Percentiles rank a stretch among this genome's conserved stretches.
Conservation (phyloP, 2,797 vertebrate genomes). For the Orestias chungarensis region DNA sequence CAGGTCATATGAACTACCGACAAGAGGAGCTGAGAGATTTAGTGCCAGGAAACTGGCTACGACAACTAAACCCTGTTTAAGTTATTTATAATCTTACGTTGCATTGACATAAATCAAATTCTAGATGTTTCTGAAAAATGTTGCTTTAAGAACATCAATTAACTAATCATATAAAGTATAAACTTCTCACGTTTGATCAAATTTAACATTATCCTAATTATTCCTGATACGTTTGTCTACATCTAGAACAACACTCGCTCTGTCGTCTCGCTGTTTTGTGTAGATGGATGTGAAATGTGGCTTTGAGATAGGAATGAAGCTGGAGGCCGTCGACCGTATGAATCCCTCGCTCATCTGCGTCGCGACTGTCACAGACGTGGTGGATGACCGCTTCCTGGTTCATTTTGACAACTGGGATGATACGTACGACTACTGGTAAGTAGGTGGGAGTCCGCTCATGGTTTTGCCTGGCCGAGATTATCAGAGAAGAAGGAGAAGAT, state of each 20-base stretch:
- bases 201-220: background rate
- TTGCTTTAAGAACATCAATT: background rate
- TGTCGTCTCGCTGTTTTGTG: conserved; percentile 27
- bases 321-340: conserved; percentile 98
- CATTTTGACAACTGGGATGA: conserved; percentile 99
- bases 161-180: background rate
- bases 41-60: background rate
- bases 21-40: conserved; percentile 19
- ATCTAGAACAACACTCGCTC: background rate
- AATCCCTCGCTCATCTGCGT: conserved; percentile 98
- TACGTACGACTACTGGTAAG: conserved; percentile 98
- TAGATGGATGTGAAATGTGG: conserved; percentile 84
- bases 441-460: background rate
- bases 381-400: conserved; percentile 92
- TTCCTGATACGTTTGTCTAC: background rate
- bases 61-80: background rate
- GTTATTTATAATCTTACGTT: background rate
- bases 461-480: too few relatives aligned
- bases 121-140: background rate
- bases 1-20: conserved; percentile 17
- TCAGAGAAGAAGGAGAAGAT: too few relatives aligned
- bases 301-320: conserved; percentile 95
- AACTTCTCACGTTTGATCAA: background rate
- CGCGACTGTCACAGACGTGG: conserved; percentile 94
- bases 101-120: background rate